Evolutionary conservation across 2,797 vertebrate genomes (phyloP), one percentile per base, ranked within the genome.

Genomic region (Cossypha dichroa): DNA sequence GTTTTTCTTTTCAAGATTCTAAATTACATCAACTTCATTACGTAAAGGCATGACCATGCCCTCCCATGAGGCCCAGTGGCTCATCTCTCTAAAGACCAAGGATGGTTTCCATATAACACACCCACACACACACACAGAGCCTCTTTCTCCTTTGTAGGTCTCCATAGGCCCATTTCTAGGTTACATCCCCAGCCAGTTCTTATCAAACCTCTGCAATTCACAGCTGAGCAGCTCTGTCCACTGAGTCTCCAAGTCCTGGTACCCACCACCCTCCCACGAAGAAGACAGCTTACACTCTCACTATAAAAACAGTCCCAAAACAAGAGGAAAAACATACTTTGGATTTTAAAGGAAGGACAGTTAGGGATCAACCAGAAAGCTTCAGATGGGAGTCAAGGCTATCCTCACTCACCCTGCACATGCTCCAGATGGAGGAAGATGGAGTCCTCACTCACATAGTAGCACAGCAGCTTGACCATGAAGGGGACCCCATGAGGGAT

Each of bases 401-500:
- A 49, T 18, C 33, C 20, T 38, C 23, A 36, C 98, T 98, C 95
- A 99, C 99, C 99, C 98, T 98, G 98, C 82, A 99, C 97, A 0
- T 99, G 98, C 86, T 99, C 99, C 88, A 99, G 98, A 94, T 99
- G 99, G 74, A 99, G 98, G 94, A 99, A 99, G 96, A 99, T 98
- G 11, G 98, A 98, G 79, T 99, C 99, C 92, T 99, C 99, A 1
- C 99, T 99, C 96, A 99, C 97, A 2, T 98, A 99, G 96, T 99
- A 99, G 88, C 98, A 97, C 66, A 99, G 96, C 93, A 99, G 96
- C 97, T 99, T 99, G 9, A 99, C 98, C 99, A 99, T 99, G 96
- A 99, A 99, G 18, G 99, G 99, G n/a, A 99, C 98, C 1, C 99
- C 99, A 69, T 99, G 99, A 20, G 99, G 99, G 95, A 99, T 99